Evolutionary conservation across 2,113 vertebrate genomes (phyloP).

Genomic region (Xerus inauris): DNA sequence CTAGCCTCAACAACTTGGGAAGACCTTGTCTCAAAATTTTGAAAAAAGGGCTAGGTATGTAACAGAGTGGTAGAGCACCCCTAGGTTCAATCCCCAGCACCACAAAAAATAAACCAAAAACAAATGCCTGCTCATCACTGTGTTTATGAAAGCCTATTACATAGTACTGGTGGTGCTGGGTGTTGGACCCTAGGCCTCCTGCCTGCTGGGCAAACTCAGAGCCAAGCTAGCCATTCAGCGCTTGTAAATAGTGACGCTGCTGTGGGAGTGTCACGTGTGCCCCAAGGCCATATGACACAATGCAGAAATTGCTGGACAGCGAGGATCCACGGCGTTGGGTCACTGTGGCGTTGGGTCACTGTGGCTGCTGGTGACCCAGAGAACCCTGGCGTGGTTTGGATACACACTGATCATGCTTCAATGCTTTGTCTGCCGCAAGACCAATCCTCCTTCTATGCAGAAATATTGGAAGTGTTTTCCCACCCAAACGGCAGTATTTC

Average conservation of each 20-base stretch:
- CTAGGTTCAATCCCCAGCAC: background rate
- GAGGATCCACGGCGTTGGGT: background rate
- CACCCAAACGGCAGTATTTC: background rate
- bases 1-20: too few relatives aligned
- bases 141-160: too few relatives aligned
- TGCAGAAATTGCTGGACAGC: background rate
- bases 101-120: background rate
- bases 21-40: background rate
- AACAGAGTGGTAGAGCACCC: background rate
- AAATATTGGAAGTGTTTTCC: slow-evolving; percentile 43
- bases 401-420: background rate
- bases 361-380: background rate
- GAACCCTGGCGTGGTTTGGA: background rate
- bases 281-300: background rate
- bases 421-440: too few relatives aligned
- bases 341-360: background rate
- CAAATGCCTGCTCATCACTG: background rate
- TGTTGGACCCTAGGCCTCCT: too few relatives aligned
- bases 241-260: rapidly evolving
- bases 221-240: background rate
- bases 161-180: background rate
- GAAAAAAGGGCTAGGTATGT: background rate
- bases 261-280: rapidly evolving
- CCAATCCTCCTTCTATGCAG: too few relatives aligned
- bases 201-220: background rate